Conservation (phyloP, 2,888 invertebrate species). For the Dione juno region DNA sequence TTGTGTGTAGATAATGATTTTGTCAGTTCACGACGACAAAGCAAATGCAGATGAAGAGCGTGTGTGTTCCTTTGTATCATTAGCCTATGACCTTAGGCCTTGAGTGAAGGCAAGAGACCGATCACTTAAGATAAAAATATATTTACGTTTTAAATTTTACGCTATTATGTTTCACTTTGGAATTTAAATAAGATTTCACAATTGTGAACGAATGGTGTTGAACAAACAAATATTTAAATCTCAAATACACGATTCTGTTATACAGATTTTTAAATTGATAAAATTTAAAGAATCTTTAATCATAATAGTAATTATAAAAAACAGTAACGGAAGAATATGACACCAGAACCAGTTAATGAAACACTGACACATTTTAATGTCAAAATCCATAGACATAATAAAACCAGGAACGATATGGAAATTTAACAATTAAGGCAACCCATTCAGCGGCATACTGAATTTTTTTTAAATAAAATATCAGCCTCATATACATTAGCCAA, state of each 20-base stretch:
- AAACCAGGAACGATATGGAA: background rate
- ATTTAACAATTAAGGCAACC: background rate
- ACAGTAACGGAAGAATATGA: background rate
- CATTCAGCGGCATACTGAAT: background rate
- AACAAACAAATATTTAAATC: too few species aligned
- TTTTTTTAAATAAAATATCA: background rate
- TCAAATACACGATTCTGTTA: too few species aligned
- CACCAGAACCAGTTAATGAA: background rate
- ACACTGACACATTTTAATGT: background rate
- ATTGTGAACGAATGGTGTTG: background rate
- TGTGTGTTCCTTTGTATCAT: background rate
- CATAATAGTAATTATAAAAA: background rate
- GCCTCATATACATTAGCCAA: background rate
- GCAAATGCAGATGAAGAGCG: background rate
- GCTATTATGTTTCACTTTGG: background rate
- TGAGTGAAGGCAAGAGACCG: background rate
- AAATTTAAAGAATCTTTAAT: too few species aligned
- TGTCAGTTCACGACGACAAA: conserved; percentile 1
- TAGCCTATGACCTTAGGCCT: background rate
- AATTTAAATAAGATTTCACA: background rate
- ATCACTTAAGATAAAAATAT: background rate
- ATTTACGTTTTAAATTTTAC: background rate
- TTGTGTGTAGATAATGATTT: background rate
- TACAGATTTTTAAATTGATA: too few species aligned
- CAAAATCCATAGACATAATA: background rate